Evolutionary conservation across 1,140 invertebrate genomes (phyloP).

Genomic region (Battus philenor): DNA sequence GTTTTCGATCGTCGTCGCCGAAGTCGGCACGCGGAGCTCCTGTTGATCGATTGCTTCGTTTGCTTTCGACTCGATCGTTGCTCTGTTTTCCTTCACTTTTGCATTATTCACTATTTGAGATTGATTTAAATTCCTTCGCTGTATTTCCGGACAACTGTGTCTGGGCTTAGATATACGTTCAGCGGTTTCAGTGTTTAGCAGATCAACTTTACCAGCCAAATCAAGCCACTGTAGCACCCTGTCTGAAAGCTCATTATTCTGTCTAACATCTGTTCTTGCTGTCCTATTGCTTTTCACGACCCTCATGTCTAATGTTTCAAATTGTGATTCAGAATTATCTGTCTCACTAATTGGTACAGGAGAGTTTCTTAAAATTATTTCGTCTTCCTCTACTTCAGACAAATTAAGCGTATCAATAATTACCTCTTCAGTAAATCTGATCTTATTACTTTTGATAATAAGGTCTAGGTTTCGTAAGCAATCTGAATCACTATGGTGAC

Average conservation of each 20-base stretch:
- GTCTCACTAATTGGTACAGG: conserved; percentile 38
- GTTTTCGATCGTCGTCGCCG: conserved; percentile 63
- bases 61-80: conserved; percentile 32
- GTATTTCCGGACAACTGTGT: conserved; percentile 65
- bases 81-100: conserved; percentile 37
- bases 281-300: conserved; percentile 52
- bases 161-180: conserved; percentile 56
- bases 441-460: conserved; percentile 41
- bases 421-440: conserved; percentile 20
- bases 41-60: conserved; percentile 57
- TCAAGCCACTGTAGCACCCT: conserved; percentile 79
- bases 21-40: conserved; percentile 56
- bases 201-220: conserved; percentile 69
- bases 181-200: conserved; percentile 43
- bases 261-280: conserved; percentile 40
- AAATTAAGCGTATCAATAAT: conserved; percentile 48
- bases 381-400: conserved; percentile 47
- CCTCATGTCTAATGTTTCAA: conserved; percentile 41
- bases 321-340: conserved; percentile 23
- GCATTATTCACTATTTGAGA: conserved; percentile 51
- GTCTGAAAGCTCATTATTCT: conserved; percentile 73
- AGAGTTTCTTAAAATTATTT: conserved; percentile 37
- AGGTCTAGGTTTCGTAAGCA: conserved; percentile 46
- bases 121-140: conserved; percentile 48
- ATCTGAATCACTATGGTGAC: conserved; percentile 30